Evolutionary conservation across 2,113 vertebrate species (phyloP).

Genomic region (Callospermophilus lateralis): DNA sequence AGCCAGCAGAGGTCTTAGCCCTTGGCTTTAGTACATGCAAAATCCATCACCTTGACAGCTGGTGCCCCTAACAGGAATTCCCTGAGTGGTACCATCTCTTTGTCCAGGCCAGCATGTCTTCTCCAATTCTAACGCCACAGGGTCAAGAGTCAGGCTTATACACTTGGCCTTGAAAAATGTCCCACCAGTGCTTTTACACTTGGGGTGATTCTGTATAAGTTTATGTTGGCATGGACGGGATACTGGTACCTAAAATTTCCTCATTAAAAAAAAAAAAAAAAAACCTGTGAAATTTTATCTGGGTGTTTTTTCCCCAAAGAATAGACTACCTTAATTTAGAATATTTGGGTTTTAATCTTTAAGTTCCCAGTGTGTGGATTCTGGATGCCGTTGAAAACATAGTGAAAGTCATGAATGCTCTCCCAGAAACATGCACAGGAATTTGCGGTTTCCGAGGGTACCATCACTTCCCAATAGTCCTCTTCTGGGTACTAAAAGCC

Average conservation of each 20-base stretch:
- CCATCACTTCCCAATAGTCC: not conserved
- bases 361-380: not conserved
- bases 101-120: not conserved
- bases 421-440: not conserved
- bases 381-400: not conserved
- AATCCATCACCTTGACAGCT: constrained; percentile 24
- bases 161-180: constrained; percentile 11
- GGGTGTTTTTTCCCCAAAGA: not conserved
- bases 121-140: not conserved
- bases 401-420: not conserved
- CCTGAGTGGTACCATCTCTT: not conserved
- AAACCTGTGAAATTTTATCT: not conserved
- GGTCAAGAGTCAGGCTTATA: not conserved
- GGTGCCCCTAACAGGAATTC: not conserved
- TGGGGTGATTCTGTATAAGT: not conserved
- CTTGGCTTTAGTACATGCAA: not conserved
- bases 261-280: constrained; percentile 6
- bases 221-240: not conserved
- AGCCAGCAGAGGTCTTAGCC: not conserved
- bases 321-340: not conserved
- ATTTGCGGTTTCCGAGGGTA: not conserved
- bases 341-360: constrained; percentile 20
- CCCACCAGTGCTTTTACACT: not conserved
- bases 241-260: constrained; percentile 7
- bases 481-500: not conserved